Conservation (phyloP, 2,797 vertebrate genomes). For the Chaenodraco wilsoni region DNA sequence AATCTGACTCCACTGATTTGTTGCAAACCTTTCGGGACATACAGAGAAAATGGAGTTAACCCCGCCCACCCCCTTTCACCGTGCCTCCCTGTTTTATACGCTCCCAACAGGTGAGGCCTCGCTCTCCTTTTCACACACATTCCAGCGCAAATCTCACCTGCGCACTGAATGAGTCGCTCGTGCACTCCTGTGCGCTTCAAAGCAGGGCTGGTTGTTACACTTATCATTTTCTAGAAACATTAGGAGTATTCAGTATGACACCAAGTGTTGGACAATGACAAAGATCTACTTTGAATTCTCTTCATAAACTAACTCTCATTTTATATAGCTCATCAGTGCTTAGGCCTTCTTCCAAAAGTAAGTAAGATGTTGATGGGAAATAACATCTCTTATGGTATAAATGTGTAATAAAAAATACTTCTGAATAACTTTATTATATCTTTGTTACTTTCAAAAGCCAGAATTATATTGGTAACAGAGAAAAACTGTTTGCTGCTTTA, state of each 20-base stretch:
- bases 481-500: no score
- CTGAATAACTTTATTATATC: background rate
- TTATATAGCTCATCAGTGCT: background rate
- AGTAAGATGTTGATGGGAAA: background rate
- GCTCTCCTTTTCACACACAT: conserved; percentile 42
- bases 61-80: conserved; percentile 60
- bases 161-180: background rate
- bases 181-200: background rate
- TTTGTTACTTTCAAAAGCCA: background rate
- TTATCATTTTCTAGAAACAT: background rate
- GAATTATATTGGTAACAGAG: background rate
- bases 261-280: no score
- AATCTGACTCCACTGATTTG: conserved; percentile 38
- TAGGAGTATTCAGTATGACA: background rate
- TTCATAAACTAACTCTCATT: no score
- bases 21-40: conserved; percentile 36
- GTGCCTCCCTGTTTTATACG: conserved; percentile 44
- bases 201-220: background rate
- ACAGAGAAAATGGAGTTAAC: conserved; percentile 67
- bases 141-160: conserved; percentile 47
- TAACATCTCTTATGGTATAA: background rate
- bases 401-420: conserved; percentile 6
- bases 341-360: conserved; percentile 1
- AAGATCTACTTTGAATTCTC: no score
- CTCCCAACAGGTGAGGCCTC: conserved; percentile 72